A percentile compares a stretch with the other conserved stretches of the same genome.
Evolutionary conservation across 2,888 invertebrate genomes (phyloP).

Genomic region (Drosophila infuscata): DNA sequence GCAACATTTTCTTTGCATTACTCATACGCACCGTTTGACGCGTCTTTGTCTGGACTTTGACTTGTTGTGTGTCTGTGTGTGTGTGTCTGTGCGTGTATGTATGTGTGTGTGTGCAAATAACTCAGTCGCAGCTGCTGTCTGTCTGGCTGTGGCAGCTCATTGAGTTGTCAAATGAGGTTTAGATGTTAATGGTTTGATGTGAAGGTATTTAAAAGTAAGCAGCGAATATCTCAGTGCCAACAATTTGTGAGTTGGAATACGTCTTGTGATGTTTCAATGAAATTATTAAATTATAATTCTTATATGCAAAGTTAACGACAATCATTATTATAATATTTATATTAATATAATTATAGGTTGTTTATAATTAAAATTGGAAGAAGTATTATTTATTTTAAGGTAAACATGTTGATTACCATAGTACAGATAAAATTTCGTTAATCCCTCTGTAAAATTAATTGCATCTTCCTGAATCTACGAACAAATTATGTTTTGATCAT

Average conservation of each 20-base stretch:
- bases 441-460: no score
- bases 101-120: conserved; percentile 3
- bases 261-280: neutral
- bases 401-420: no score
- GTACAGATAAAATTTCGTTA: no score
- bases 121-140: conserved; percentile 4
- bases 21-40: conserved; percentile 70
- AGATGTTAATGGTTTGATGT: neutral
- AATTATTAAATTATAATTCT: neutral
- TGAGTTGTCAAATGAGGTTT: conserved; percentile 8
- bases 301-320: accelerated
- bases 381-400: neutral
- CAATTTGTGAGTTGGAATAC: neutral
- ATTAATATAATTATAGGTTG: neutral
- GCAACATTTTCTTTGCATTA: conserved; percentile 44
- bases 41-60: conserved; percentile 38
- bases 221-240: neutral
- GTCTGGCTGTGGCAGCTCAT: conserved; percentile 27
- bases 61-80: neutral
- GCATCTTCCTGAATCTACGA: no score
- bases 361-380: neutral
- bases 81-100: conserved; percentile 2
- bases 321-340: neutral
- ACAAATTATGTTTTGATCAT: no score
- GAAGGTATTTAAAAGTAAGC: neutral